Conservation (phyloP, 2,113 vertebrate species). For the Bufo bufo region DNA sequence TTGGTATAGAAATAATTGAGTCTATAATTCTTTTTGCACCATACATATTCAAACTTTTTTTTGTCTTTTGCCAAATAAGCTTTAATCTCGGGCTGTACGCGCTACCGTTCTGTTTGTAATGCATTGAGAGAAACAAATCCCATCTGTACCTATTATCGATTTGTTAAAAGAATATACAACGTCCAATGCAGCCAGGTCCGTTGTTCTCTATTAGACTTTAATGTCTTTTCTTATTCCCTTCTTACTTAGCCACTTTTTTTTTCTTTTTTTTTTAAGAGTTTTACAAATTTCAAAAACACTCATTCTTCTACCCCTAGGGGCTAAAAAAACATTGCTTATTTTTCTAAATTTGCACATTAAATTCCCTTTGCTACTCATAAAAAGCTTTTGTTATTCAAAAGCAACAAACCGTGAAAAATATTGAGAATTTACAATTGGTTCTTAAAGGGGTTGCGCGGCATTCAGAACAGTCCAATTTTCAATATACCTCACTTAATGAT, state of each 20-base stretch:
- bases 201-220: slow-evolving; percentile 4
- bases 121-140: background rate
- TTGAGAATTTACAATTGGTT: background rate
- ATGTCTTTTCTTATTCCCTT: slow-evolving; percentile 3
- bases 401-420: background rate
- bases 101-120: background rate
- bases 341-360: background rate
- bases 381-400: background rate
- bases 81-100: background rate
- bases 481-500: background rate
- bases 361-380: background rate
- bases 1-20: background rate
- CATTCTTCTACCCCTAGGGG: background rate
- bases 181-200: background rate
- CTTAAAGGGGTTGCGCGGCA: background rate
- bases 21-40: background rate
- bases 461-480: background rate
- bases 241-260: background rate
- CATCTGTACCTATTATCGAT: slow-evolving; percentile 5
- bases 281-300: background rate
- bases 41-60: slow-evolving; percentile 4
- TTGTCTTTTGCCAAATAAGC: background rate
- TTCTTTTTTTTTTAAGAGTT: background rate
- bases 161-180: background rate
- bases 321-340: background rate